Base-by-base conservation (phyloP, 2,113 vertebrate genomes). In the Sterna hirundo region DNA sequence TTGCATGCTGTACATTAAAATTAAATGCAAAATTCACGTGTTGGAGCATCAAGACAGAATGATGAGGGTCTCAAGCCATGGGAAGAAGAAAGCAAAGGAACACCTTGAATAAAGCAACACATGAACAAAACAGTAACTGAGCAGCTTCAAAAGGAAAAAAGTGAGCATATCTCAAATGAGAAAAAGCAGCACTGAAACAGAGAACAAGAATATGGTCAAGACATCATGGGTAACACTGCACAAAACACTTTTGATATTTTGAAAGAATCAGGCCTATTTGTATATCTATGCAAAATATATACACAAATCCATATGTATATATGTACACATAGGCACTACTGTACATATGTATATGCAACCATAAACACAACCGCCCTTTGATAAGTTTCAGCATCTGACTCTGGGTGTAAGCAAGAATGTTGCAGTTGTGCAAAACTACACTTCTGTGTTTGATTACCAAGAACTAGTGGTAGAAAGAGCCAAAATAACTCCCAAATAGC, bases 261-360 rank as follows among this genome's bases (percentile, higher is more conserved):
- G 80, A 91, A 85, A 96, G 94, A 86, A 93, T 58, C 75, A 89
- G 89, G 96, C 97, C 96, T 96, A 92, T 88, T 65, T 90, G 95
- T 87, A 93, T 88, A 96, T 81, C 96, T 97, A 97, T 96, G 96
- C 97, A 98, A 97, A 97, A 98, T 98, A 98, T 98, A 98, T 98
- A 98, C 97, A 97, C 93, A 97, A 93, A 94, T 97, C 93, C 94
- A 88, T 97, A 97, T 97, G 96, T 97, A 97, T 97, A 97, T 97
- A 97, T 98, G 94, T 98, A 97, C 96, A 98, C 91, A 94, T 83
- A 96, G 94, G 95, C 95, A 94, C 94, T 94, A 86, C 95, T 98
- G 93, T 96, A 97, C 95, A 95, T 94, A 94, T 91, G 94, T 94
- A 96, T 96, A 96, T 86, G 91, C 80, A 92, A 82, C 55, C 89